These are phyloP conservation scores for Drosophila kepulauana DNA, from an alignment of 1,140 invertebrate genomes.

Conservation along the genomic window DNA sequence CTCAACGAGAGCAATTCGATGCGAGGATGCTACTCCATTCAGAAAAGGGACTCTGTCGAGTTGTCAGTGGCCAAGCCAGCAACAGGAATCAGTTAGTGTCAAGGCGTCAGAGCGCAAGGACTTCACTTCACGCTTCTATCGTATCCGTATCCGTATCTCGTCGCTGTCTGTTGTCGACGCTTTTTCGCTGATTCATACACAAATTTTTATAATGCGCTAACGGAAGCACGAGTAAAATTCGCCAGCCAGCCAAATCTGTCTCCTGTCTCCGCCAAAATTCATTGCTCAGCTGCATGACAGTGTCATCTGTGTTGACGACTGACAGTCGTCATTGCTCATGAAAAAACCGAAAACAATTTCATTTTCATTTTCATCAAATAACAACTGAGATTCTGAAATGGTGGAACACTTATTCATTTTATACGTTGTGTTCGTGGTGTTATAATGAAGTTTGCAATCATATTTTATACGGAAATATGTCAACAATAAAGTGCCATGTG, in stretches of 20 bases:
- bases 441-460: no score
- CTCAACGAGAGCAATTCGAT: constrained; percentile 1
- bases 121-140: background rate
- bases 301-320: background rate
- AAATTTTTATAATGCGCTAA: constrained; percentile 17
- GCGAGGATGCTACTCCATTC: constrained; percentile 13
- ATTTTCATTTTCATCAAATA: background rate
- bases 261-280: constrained; percentile 4
- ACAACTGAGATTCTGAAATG: background rate
- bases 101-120: constrained; percentile 48
- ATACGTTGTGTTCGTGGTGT: background rate
- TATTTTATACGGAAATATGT: background rate
- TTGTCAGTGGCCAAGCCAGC: constrained; percentile 51
- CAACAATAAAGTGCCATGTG: background rate
- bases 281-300: constrained; percentile 20
- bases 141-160: background rate
- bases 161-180: background rate
- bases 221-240: constrained; percentile 9
- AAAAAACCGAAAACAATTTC: background rate
- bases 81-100: constrained; percentile 74
- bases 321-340: background rate
- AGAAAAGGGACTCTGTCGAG: constrained; percentile 41
- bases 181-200: constrained; percentile 18
- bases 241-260: background rate
- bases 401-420: no score